Evolutionary conservation across 2,888 invertebrate species (phyloP), one percentile per base, ranked within the genome.

Genomic region (Drosophila merina): DNA sequence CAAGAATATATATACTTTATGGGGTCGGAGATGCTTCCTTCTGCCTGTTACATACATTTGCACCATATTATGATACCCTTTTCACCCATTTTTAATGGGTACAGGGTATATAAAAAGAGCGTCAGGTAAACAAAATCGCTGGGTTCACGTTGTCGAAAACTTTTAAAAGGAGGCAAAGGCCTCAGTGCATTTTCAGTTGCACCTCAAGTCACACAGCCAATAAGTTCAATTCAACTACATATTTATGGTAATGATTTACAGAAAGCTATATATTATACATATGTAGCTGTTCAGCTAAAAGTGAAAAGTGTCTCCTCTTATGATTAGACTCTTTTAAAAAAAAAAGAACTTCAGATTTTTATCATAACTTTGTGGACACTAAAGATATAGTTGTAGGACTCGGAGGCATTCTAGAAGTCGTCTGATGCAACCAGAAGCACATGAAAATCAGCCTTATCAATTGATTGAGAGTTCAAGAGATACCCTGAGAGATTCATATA

Each of bases 351-450:
- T 8, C 14, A 28, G 1, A 42, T 20, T 20, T 20, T 5, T 4
- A 20, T 44, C 5, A 1, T 4, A n/a, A 8, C n/a, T 47, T 3
- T n/a, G 9, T 12, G n/a, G 14, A 14, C 14, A 7, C 12, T 28
- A 6, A 20, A 45, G n/a, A 12, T 0, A 44, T 12, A 55, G 9
- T 4, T 10, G 33, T 31, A 14, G 36, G 31, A 26, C 31, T 12
- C 25, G 47, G 33, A 25, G 7, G 10, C 25, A 0, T 36, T 62
- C n/a, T 40, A 30, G 59, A 59, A 33, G 31, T 38, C n/a, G 14
- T 30, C 3, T 48, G 60, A 59, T 25, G 40, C 25, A 60, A 59
- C 47, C 59, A 9, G 60, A 25, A 40, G 40, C 59, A 48, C 59
- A 12, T 40, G 40, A 38, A 31, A 58, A 4, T 47, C 47, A 57